Base-by-base conservation (phyloP, 2,888 invertebrate species). In the Fissipunctia ypsillon region DNA sequence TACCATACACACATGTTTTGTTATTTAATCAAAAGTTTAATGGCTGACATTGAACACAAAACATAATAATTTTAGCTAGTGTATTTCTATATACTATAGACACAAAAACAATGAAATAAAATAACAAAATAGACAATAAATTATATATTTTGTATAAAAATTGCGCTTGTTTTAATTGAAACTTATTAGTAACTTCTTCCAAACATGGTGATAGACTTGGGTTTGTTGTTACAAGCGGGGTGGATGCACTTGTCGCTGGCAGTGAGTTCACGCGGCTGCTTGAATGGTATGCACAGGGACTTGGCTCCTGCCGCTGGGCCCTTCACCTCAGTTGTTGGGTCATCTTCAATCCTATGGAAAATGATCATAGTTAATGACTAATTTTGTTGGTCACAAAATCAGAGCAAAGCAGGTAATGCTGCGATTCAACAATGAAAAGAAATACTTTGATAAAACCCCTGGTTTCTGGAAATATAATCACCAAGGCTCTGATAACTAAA, bases 271-370 rank as follows among this genome's bases (percentile, higher is more conserved):
- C 97, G 96, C 0, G 98, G 98, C 90, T 99, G 99, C 65, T 98
- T 97, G 93, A 99, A 98, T 5, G 99, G 99, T 90, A 99, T 98
- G 93, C 99, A 99, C n/a, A 99, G 97, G 14, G 99, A 98, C 95
- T 99, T 99, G 12, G 99, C 99, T 56, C 99, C 99, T 99, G 99
- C 99, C 0, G 99, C 97, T 38, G 99, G 99, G 35, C 98, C 98
- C 74, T 98, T 99, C 69, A 97, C 97, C 5, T 95, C 96, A 77
- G 98, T 98, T 41, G 92, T 90, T 5, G 91, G 87, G 69, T 95
- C 95, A 61, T 97, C 97, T 68, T 98, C 97, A 9, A 38, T 38
- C 90, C 98, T 98, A 93, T 38, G 73, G 80, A 85, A 54, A 72
- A 59, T 31, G 0, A 1, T 35, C 9, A 56, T 43, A 19, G 16